Percentiles rank a stretch among this genome's conserved stretches.
Conservation (phyloP, 2,113 vertebrate genomes). For the Thunnus thynnus region DNA sequence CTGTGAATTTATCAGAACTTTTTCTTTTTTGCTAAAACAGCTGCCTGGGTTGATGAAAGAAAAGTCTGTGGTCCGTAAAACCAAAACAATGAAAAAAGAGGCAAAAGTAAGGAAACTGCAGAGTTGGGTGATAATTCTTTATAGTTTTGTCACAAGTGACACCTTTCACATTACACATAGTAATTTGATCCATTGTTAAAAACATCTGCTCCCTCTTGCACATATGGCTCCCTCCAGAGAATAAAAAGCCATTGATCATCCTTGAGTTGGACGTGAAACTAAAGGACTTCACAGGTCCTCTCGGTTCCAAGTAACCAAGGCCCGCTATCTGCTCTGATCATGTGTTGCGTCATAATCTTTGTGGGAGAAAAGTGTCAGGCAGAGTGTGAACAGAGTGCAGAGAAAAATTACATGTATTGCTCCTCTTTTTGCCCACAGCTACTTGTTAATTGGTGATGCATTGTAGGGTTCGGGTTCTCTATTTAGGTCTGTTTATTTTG, state of each 20-base stretch:
- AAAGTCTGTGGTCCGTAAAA: too few relatives aligned
- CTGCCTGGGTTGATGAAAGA: too few relatives aligned
- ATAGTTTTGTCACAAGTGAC: neutral
- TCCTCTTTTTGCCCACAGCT: neutral
- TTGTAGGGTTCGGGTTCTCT: neutral
- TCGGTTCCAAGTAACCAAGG: neutral
- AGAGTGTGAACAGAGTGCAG: neutral
- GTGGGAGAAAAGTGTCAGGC: constrained; percentile 4
- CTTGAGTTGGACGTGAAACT: neutral
- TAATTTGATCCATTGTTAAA: neutral
- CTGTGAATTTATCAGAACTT: too few relatives aligned
- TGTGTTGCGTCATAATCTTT: neutral
- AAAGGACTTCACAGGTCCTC: neutral
- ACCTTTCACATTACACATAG: neutral
- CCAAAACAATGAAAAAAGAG: neutral
- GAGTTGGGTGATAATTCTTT: too few relatives aligned
- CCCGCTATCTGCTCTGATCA: neutral
- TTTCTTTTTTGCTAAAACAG: too few relatives aligned
- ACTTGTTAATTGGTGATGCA: neutral
- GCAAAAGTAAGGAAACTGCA: too few relatives aligned
- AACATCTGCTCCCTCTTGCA: neutral
- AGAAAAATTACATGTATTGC: neutral
- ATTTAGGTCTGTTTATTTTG: neutral
- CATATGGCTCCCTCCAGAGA: too few relatives aligned
- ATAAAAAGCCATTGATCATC: too few relatives aligned